Evolutionary conservation across 2,888 invertebrate species (phyloP).

Genomic region (Mythimna impura): DNA sequence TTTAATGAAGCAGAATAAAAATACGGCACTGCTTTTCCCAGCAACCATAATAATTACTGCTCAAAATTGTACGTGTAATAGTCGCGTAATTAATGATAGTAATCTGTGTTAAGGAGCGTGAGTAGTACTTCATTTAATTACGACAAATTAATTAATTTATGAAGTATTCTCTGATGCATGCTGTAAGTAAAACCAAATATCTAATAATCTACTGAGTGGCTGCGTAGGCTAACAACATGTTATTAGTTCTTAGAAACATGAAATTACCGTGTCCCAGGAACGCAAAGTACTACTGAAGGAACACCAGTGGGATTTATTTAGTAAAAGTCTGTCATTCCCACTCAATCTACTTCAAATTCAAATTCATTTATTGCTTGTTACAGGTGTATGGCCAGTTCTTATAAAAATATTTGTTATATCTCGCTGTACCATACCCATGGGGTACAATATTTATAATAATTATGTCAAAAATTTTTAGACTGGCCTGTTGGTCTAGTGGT

Average conservation of each 20-base stretch:
- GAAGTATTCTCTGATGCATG: conserved; percentile 20
- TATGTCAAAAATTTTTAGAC: no score
- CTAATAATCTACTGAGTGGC: not conserved
- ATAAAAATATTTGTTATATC: no score
- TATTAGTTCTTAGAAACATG: conserved; percentile 14
- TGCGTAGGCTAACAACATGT: not conserved
- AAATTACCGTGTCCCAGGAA: not conserved
- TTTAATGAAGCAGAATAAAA: conserved; percentile 22
- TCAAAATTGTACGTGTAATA: not conserved
- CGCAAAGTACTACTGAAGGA: no score
- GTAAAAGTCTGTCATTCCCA: no score
- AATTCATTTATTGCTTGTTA: no score
- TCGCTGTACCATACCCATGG: no score
- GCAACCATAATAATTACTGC: conserved; percentile 13
- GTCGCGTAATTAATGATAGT: conserved; percentile 10
- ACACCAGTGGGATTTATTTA: no score
- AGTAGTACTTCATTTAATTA: conserved; percentile 16
- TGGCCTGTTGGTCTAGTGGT: no score
- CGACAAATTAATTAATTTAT: conserved; percentile 4
- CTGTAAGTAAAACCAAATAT: conserved; percentile 10
- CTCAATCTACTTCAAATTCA: no score
- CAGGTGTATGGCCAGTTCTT: no score
- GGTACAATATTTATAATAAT: no score
- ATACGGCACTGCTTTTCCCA: conserved; percentile 1
- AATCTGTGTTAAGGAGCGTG: conserved; percentile 4